phyloP scores from a whole-genome alignment of 2,888 invertebrate genomes.

The Pachliopta kotzebuea region DNA sequence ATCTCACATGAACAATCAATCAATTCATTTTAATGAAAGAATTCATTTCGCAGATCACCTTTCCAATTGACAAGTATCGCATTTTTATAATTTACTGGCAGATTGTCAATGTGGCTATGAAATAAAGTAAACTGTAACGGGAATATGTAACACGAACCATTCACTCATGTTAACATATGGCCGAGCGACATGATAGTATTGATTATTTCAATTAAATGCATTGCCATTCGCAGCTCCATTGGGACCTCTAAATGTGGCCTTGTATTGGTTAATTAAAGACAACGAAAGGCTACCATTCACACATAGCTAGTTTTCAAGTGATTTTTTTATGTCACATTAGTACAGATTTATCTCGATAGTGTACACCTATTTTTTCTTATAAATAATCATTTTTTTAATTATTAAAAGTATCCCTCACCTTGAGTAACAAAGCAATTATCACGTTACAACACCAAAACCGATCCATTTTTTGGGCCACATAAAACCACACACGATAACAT shows the following conservation, averaged over 20 bases:
- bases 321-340: conserved; percentile 49
- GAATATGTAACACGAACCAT: conserved; percentile 55
- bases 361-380: conserved; percentile 10
- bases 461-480: conserved; percentile 76
- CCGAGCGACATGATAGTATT: conserved; percentile 51
- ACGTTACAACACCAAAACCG: conserved; percentile 78
- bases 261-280: conserved; percentile 55
- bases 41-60: not conserved
- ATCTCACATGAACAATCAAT: not conserved
- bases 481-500: conserved; percentile 79
- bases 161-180: conserved; percentile 73
- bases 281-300: conserved; percentile 57
- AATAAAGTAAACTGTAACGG: conserved; percentile 58
- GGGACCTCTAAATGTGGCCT: conserved; percentile 56
- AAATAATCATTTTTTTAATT: conserved; percentile 20
- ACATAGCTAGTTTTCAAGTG: conserved; percentile 54
- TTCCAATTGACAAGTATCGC: not conserved
- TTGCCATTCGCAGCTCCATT: conserved; percentile 37
- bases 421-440: conserved; percentile 57
- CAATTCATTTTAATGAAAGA: not conserved
- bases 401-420: conserved; percentile 50
- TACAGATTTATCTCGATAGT: conserved; percentile 25
- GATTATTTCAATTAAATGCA: conserved; percentile 52
- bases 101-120: not conserved
- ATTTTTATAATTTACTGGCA: conserved; percentile 20